phyloP scores from a whole-genome alignment of 2,113 vertebrate genomes.

The Mustela lutreola region DNA sequence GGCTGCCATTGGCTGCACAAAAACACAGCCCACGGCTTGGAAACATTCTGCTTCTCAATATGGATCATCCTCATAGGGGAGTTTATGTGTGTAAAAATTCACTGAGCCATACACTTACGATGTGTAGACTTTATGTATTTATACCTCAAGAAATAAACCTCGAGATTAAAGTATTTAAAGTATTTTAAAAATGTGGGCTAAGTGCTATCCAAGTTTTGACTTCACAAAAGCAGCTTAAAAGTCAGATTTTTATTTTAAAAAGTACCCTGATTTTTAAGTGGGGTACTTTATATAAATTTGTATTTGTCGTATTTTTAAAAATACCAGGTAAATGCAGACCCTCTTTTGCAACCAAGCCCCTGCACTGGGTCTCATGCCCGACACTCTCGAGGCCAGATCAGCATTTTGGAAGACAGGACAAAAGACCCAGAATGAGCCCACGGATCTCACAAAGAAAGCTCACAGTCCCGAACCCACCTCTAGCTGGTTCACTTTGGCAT shows the following conservation, averaged over 20 bases:
- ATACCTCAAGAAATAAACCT: not conserved
- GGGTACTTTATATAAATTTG: not conserved
- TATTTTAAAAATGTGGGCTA: not conserved
- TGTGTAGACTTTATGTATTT: not conserved
- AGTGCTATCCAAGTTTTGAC: not conserved
- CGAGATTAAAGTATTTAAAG: not conserved
- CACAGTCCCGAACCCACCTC: constrained; percentile 74
- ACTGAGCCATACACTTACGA: not conserved
- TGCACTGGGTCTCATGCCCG: not conserved
- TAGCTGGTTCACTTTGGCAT: constrained; percentile 76
- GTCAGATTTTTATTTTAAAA: not conserved
- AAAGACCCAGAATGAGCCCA: not conserved
- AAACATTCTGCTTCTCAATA: not conserved
- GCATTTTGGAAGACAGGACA: accelerated
- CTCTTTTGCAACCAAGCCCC: not conserved
- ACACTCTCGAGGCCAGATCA: not conserved
- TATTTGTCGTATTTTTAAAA: not conserved
- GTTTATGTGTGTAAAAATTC: not conserved
- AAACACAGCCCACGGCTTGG: not conserved
- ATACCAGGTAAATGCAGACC: accelerated
- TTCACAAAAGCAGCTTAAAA: not conserved
- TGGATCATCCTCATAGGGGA: not conserved
- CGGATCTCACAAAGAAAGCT: not conserved
- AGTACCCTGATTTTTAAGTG: not conserved
- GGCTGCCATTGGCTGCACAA: not conserved